Evolutionary conservation across 2,797 vertebrate genomes (phyloP), one percentile per base, ranked within the genome.

Genomic region (Mus spretus): DNA sequence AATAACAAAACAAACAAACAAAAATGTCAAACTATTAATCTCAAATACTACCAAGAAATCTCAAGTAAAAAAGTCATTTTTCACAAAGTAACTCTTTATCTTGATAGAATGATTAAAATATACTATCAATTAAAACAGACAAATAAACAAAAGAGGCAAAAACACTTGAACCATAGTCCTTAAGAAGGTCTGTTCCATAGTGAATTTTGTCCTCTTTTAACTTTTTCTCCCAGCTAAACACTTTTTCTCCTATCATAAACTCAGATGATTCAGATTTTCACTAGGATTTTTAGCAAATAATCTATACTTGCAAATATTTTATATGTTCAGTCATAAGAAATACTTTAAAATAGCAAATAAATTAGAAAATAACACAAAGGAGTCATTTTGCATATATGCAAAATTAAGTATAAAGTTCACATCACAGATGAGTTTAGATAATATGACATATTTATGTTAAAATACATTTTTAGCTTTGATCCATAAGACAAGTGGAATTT

Each of bases 1-100:
- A n/a, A n/a, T n/a, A 44, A 44, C 44, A 44, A 44, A 44, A 40
- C 37, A 44, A 44, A 44, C 44, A 44, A 70, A 65, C 44, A 4
- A 44, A 90, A 65, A 37, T 24, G 3, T 63, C 20, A 79, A 26
- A 34, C 31, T 74, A 59, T 4, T 47, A 91, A 31, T 70, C 19
- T 65, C 34, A 70, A 90, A 31, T 63, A 91, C 26, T 83, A 50
- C 24, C 47, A 90, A 28, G 19, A 94, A 93, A 91, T 74, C 4
- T 34, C 37, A 87, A 80, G 53, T 57, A 26, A 85, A 53, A 61
- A 86, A 88, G 31, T 5, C 1, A 6, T 57, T 61, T 59, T 89
- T n/a, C 10, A 92, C 3, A 61, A 12, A 74, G 44, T 65, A 59
- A 1, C 13, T 77, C 78, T 92, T 65, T 4, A 90, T 55, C 89